Base-by-base conservation (phyloP, 2,113 vertebrate genomes). In the Falcunculus frontatus region DNA sequence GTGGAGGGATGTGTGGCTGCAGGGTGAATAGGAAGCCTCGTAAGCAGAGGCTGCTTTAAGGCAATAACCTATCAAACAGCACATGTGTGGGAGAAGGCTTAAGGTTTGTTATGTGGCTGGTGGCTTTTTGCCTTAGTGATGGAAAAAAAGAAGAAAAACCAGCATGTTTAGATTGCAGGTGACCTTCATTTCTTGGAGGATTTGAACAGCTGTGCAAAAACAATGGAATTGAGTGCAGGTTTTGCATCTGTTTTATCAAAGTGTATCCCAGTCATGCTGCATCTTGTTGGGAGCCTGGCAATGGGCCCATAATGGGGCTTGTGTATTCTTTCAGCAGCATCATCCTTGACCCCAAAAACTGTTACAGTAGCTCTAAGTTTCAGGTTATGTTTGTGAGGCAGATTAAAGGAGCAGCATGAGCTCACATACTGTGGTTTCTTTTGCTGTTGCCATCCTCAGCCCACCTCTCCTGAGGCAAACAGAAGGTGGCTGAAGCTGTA, bases 301-400 rank as follows among this genome's bases (percentile, higher is more conserved):
- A 1, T 32, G 62, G 30, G 13, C 19, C 13, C 33, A 2, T 7
- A 33, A 23, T 0, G 2, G 13, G 12, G 9, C 44, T 46, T 19
- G 12, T 52, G 18, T 57, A 2, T 65, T 59, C 42, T 52, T 55
- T 25, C 44, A 44, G 41, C 29, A 46, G 84, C 89, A 46, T 21
- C 12, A 11, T 46, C 50, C 6, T 0, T 50, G 52, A 49, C 39
- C 42, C n/a, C 27, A 42, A 4, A 27, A 35, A 10, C 14, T 4
- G 0, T 25, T 75, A 52, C 16, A 52, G 33, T 18, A 74, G 42
- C 53, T 79, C 41, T 5, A 15, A 3, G 62, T 35, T 75, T 68
- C 63, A 37, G 57, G 49, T 55, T 15, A 2, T 44, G 33, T 11
- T 72, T 67, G 22, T 14, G 80, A 63, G 26, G 33, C 22, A 26